These are phyloP conservation scores for Rhyacophila evoluta DNA, from an alignment of 2,888 invertebrate genomes.

Conservation along the genomic window DNA sequence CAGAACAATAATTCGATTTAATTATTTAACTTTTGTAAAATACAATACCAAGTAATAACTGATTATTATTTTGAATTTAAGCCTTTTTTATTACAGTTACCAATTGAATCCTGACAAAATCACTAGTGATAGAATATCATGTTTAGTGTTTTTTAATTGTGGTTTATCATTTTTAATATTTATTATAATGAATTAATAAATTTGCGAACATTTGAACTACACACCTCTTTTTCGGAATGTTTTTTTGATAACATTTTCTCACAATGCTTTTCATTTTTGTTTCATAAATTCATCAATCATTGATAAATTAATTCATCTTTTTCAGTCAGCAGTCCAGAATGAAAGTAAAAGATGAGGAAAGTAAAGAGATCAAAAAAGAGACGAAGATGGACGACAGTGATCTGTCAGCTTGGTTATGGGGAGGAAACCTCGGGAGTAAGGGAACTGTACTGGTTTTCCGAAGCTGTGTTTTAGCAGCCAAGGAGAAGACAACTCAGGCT, in stretches of 20 bases:
- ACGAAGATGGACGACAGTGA: constrained; percentile 36
- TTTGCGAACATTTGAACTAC: neutral
- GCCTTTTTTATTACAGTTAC: too few relatives aligned
- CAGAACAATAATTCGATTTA: too few relatives aligned
- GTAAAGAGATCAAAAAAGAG: constrained; percentile 5
- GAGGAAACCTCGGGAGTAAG: constrained; percentile 73
- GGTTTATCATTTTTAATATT: neutral
- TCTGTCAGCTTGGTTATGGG: constrained; percentile 69
- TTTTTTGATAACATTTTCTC: neutral
- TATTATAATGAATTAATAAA: too few relatives aligned
- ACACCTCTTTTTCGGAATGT: neutral
- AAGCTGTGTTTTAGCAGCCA: constrained; percentile 72
- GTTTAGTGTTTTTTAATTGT: too few relatives aligned
- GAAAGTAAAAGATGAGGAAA: constrained; percentile 50
- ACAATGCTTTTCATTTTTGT: neutral
- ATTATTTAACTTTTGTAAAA: too few relatives aligned
- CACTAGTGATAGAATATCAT: too few relatives aligned
- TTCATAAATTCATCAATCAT: neutral
- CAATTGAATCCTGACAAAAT: too few relatives aligned
- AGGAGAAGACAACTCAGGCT: constrained; percentile 60
- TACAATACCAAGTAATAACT: too few relatives aligned
- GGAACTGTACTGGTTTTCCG: constrained; percentile 77
- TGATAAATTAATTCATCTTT: neutral
- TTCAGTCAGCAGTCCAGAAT: constrained; percentile 38
- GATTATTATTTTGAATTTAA: too few relatives aligned